Percentiles rank a stretch among this genome's conserved stretches.
Evolutionary conservation across 1,140 invertebrate species (phyloP).

Genomic region (Steinernema khuongi): DNA sequence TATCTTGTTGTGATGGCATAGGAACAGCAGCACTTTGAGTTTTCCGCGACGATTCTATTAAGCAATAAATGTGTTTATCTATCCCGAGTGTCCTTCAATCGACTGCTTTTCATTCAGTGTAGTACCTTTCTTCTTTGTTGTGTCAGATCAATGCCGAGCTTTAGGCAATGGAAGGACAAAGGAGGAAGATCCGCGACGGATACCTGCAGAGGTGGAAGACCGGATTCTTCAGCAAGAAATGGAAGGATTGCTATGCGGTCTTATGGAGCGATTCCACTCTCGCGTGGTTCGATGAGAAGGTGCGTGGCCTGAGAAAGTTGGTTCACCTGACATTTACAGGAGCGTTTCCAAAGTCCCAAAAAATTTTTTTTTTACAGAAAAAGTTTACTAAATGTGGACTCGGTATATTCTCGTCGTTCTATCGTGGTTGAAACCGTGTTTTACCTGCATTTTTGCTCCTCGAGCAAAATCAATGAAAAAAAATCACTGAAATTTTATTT

Average conservation of each 20-base stretch:
- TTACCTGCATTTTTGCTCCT: too few relatives aligned
- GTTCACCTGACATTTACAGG: too few relatives aligned
- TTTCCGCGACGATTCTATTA: neutral
- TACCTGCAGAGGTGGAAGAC: neutral
- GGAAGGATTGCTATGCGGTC: constrained; percentile 17
- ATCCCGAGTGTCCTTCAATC: neutral
- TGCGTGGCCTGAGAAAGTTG: neutral
- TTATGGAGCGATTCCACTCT: neutral
- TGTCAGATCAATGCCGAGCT: neutral
- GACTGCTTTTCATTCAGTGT: neutral
- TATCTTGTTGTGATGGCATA: neutral
- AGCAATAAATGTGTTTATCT: neutral
- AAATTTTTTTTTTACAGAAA: too few relatives aligned
- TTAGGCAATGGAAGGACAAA: neutral
- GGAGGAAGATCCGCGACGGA: constrained; percentile 11
- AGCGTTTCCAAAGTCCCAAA: too few relatives aligned
- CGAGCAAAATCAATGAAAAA: too few relatives aligned
- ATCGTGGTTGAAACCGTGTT: too few relatives aligned
- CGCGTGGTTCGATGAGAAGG: constrained; percentile 12
- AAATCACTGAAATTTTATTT: too few relatives aligned
- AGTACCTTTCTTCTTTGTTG: neutral
- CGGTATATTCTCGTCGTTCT: too few relatives aligned
- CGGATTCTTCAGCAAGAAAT: constrained; percentile 19
- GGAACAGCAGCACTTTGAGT: constrained; percentile 21
- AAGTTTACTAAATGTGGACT: too few relatives aligned